Evolutionary conservation across 2,113 vertebrate genomes (phyloP).

Genomic region (Nycticorax nycticorax): DNA sequence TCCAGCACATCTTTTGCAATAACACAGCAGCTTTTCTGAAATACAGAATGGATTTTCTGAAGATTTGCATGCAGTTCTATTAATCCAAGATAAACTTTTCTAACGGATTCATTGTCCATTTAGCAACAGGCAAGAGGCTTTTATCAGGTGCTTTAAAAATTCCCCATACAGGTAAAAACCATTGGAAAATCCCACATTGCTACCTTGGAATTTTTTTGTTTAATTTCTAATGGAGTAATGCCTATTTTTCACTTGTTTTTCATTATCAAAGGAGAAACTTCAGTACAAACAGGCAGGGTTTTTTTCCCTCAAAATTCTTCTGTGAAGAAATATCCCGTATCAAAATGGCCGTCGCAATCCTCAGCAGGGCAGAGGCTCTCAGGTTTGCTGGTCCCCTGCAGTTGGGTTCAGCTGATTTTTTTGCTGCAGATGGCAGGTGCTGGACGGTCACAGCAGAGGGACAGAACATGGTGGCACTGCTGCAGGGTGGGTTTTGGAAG

Average conservation of each 20-base stretch:
- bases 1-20: not conserved
- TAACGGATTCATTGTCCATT: not conserved
- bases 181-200: rapidly evolving
- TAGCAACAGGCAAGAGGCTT: not conserved
- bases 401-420: not conserved
- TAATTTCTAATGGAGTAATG: not conserved
- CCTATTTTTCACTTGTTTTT: not conserved
- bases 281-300: not conserved
- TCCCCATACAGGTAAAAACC: not conserved
- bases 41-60: not conserved
- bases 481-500: not conserved
- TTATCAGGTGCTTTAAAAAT: not conserved
- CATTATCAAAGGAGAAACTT: not conserved
- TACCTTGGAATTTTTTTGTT: not conserved
- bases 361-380: not conserved
- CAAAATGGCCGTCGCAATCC: not conserved
- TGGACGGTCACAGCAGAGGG: not conserved
- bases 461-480: not conserved
- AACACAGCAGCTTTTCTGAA: not conserved
- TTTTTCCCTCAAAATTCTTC: not conserved
- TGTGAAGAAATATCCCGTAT: not conserved
- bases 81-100: not conserved
- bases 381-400: not conserved
- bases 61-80: not conserved
- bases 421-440: not conserved